These are phyloP conservation scores for Apotomis turbidana DNA, from an alignment of 2,888 invertebrate species.

Conservation along the genomic window DNA sequence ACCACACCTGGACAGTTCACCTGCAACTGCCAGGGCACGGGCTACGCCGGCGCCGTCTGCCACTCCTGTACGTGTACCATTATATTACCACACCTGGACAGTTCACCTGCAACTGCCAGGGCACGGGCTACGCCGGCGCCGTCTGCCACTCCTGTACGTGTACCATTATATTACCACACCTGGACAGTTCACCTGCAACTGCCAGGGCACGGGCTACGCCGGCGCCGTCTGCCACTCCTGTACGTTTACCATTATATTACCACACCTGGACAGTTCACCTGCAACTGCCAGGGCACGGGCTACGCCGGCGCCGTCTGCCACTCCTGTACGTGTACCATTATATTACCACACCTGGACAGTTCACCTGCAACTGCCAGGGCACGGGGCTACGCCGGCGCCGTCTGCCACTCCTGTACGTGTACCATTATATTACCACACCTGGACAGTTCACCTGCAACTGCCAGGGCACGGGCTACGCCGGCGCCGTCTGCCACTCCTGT, in stretches of 20 bases:
- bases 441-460: conserved; percentile 97
- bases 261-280: too few relatives aligned
- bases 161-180: too few relatives aligned
- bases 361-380: conserved; percentile 93
- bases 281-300: conserved; percentile 94
- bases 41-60: conserved; percentile 98
- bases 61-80: conserved; percentile 93
- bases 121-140: conserved; percentile 96
- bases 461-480: conserved; percentile 94
- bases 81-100: too few relatives aligned
- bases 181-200: conserved; percentile 97
- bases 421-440: too few relatives aligned
- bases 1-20: too few relatives aligned
- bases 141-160: conserved; percentile 96
- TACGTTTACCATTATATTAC: too few relatives aligned
- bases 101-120: conserved; percentile 95
- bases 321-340: conserved; percentile 90
- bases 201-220: conserved; percentile 94
- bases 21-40: conserved; percentile 94
- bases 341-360: too few relatives aligned
- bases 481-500: conserved; percentile 97
- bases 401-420: conserved; percentile 95
- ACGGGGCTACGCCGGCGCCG: conserved; percentile 98
- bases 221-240: conserved; percentile 98
- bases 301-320: conserved; percentile 98